A percentile compares a stretch with the other conserved stretches of the same genome.
phyloP scores from a whole-genome alignment of 1,140 invertebrate genomes.

The Charaxes varanes region DNA sequence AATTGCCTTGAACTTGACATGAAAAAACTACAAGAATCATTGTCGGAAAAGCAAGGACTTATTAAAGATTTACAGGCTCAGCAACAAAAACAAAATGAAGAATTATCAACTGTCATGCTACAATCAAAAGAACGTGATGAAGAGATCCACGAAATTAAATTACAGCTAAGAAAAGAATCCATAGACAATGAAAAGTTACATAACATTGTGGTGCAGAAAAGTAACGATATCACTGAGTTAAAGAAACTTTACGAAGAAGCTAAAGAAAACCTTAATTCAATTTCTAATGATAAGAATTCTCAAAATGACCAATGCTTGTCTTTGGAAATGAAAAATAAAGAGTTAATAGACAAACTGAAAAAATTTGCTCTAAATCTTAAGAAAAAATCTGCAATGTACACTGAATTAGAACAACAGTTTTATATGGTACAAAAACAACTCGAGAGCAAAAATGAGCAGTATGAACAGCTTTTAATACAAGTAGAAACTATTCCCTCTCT shows the following conservation, averaged over 20 bases:
- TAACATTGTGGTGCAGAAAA: conserved; percentile 38
- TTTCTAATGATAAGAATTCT: conserved; percentile 35
- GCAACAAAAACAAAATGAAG: conserved; percentile 53
- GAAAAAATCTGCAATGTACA: conserved; percentile 78
- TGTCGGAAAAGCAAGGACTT: conserved; percentile 49
- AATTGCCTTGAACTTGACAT: conserved; percentile 36
- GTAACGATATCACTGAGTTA: conserved; percentile 36
- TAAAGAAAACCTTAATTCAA: conserved; percentile 35
- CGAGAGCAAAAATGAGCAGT: conserved; percentile 42
- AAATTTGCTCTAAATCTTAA: conserved; percentile 84
- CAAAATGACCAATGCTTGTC: conserved; percentile 37
- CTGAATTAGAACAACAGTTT: conserved; percentile 78
- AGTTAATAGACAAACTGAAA: conserved; percentile 83
- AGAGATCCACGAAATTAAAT: conserved; percentile 73
- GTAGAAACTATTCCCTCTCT: conserved; percentile 45
- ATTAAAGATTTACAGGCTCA: conserved; percentile 60
- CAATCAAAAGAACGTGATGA: conserved; percentile 73
- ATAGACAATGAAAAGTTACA: conserved; percentile 65
- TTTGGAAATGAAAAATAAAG: conserved; percentile 71
- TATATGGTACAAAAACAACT: conserved; percentile 58
- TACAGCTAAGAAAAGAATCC: conserved; percentile 67
- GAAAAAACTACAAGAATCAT: conserved; percentile 49
- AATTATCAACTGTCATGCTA: conserved; percentile 51
- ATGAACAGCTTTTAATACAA: conserved; percentile 48
- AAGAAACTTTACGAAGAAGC: conserved; percentile 48